Base-by-base conservation (phyloP, 2,888 invertebrate genomes). In the Philonicus albiceps region DNA sequence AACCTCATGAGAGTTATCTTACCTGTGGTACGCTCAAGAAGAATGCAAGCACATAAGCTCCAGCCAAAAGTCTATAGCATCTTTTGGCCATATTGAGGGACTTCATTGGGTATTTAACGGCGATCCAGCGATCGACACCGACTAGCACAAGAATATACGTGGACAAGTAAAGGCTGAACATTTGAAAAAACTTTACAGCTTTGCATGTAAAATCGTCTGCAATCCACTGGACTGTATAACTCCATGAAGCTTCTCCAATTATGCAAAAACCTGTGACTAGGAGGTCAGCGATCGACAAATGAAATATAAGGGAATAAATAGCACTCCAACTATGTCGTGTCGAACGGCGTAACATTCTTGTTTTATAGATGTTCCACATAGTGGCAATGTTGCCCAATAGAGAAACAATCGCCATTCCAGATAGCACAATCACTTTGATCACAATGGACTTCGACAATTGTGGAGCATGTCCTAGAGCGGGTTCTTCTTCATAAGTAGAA, bases 1-100 rank as follows among this genome's bases (percentile, higher is more conserved):
- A 49, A 49, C n/a, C 6, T 49, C 5, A 22, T 22, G 7, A 22
- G n/a, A n/a, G n/a, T n/a, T 27, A 22, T 7, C 84, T 73, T 91
- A 97, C 97, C 96, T 97, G 97, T 27, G 97, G 97, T 90, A 95
- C 91, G 90, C 96, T 96, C 80, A 97, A 93, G n/a, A 96, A 86
- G 86, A 95, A 93, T 89, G 96, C 96, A 76, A 96, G 91, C 5
- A 95, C 91, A 95, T 96, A 97, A n/a, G 95, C 95, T 64, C 94
- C 92, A 1, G 94, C 93, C 34, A 97, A 94, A 86, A 96, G 93
- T 84, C 95, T 93, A 86, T 94, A 94, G 88, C 96, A 96, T 13
- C 95, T 93, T 84, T 95, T 94, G 0, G 95, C 94, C 86, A 95
- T 95, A 8, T 93, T 94, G 90, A 95, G 93, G 2, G 94, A 93